Evolutionary conservation across 2,113 vertebrate genomes (phyloP).

Genomic region (Colius striatus): DNA sequence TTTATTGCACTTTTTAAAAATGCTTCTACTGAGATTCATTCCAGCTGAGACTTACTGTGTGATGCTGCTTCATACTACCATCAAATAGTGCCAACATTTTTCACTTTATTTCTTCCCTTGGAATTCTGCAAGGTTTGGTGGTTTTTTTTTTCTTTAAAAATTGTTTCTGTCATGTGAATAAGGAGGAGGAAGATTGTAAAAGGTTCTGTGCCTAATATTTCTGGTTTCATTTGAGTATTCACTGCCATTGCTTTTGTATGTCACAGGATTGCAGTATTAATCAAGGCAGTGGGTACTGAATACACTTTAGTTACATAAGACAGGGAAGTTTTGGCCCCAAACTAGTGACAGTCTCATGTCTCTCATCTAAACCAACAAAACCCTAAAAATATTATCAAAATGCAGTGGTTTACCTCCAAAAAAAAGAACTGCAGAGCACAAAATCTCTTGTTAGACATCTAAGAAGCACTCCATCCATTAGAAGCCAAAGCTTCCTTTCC

Average conservation of each 20-base stretch:
- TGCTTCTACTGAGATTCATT: slow-evolving; percentile 5
- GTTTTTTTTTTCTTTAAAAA: neutral
- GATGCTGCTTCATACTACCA: neutral
- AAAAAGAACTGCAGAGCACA: neutral
- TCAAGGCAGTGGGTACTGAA: neutral
- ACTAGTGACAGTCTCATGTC: neutral
- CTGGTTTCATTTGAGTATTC: neutral
- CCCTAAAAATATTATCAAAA: neutral
- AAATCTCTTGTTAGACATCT: neutral
- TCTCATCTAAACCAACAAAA: neutral
- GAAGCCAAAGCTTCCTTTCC: neutral
- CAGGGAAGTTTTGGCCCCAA: neutral
- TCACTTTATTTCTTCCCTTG: neutral
- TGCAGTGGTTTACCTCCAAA: neutral
- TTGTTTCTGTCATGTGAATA: neutral
- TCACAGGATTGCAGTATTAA: neutral
- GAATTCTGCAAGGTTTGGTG: neutral
- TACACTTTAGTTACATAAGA: neutral
- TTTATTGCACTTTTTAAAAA: slow-evolving; percentile 34
- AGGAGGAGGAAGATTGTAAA: neutral
- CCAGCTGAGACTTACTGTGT: neutral
- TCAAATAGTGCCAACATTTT: neutral
- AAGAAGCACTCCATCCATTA: neutral
- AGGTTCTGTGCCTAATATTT: neutral
- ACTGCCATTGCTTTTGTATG: neutral